Evolutionary conservation across 2,113 vertebrate species (phyloP), one percentile per base, ranked within the genome.

Genomic region (Tichodroma muraria): DNA sequence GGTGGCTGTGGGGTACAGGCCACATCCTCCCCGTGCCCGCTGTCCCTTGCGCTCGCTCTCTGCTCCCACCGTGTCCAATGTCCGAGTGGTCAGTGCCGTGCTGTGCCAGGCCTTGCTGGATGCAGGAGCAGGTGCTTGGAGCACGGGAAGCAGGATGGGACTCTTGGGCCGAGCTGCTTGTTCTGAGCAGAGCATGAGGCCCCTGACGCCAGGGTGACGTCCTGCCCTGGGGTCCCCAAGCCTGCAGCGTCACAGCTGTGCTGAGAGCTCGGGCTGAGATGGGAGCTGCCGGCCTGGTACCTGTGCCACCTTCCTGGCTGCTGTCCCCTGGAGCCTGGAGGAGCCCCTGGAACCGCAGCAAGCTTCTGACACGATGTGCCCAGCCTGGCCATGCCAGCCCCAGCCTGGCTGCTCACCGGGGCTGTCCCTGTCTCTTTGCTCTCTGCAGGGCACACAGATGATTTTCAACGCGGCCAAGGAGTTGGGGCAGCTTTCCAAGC

Each of bases 381-480:
- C 65, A 80, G 23, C 84, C 64, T 1, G 13, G n/a, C 47, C 17
- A 1, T 19, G 68, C 42, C 49, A 16, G 15, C 8, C n/a, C 11
- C 19, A 33, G 37, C 30, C 19, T 0, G 1, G 56, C 47, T 6
- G 6, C 79, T 96, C 76, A 96, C 80, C 1, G 0, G 33, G 35
- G 19, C 60, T 3, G 5, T 38, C 45, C 52, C 83, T 82, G 52
- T 89, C 68, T 85, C 69, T 95, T 40, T 91, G 66, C 44, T 96
- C 38, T 85, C 88, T 16, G 22, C 97, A 99, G 99, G 99, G 99
- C 79, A 99, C 99, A 9, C 99, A 99, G 97, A 99, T 99, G 97
- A 99, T 99, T 96, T 99, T 99, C 95, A 99, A 99, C 0, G 99
- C 99, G 4, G 99, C 99, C 95, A 99, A 99, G 97, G 99, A 99